phyloP scores from a whole-genome alignment of 1,140 invertebrate genomes.

The Telenomus remus region DNA sequence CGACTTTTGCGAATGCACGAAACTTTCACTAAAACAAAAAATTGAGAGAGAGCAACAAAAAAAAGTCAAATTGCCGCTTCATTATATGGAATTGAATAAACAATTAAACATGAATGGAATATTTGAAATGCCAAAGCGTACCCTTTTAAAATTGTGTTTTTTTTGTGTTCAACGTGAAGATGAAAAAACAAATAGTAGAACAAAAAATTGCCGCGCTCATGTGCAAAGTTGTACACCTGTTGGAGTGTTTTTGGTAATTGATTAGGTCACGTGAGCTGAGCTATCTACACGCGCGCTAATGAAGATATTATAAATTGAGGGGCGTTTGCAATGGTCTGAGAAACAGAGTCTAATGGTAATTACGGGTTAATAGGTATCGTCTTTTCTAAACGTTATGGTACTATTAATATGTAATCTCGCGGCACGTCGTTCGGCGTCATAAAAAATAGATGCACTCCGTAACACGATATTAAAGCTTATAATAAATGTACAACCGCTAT shows the following conservation, averaged over 20 bases:
- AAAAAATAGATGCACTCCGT: slow-evolving; percentile 45
- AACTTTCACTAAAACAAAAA: too few relatives aligned
- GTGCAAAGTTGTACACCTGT: slow-evolving; percentile 15
- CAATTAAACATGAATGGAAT: too few relatives aligned
- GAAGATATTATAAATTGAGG: slow-evolving; percentile 56
- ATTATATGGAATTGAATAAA: too few relatives aligned
- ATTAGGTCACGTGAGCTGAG: slow-evolving; percentile 29
- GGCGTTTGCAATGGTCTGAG: slow-evolving; percentile 41
- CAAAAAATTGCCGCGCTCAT: neutral
- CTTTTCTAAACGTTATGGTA: slow-evolving; percentile 51
- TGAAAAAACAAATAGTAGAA: neutral
- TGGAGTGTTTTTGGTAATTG: slow-evolving; percentile 34
- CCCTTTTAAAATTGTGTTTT: too few relatives aligned
- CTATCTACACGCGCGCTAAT: slow-evolving; percentile 42
- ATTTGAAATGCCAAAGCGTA: too few relatives aligned
- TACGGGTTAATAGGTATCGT: slow-evolving; percentile 56
- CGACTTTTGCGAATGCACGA: too few relatives aligned
- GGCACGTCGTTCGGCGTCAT: slow-evolving; percentile 43
- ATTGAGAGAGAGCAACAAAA: too few relatives aligned
- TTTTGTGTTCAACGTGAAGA: too few relatives aligned
- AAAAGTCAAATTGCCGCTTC: too few relatives aligned
- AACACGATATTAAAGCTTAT: slow-evolving; percentile 48
- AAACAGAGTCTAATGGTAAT: slow-evolving; percentile 54
- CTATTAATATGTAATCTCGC: slow-evolving; percentile 50
- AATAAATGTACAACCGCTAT: slow-evolving; percentile 17